Evolutionary conservation across 2,113 vertebrate genomes (phyloP).

Genomic region (Meriones unguiculatus): DNA sequence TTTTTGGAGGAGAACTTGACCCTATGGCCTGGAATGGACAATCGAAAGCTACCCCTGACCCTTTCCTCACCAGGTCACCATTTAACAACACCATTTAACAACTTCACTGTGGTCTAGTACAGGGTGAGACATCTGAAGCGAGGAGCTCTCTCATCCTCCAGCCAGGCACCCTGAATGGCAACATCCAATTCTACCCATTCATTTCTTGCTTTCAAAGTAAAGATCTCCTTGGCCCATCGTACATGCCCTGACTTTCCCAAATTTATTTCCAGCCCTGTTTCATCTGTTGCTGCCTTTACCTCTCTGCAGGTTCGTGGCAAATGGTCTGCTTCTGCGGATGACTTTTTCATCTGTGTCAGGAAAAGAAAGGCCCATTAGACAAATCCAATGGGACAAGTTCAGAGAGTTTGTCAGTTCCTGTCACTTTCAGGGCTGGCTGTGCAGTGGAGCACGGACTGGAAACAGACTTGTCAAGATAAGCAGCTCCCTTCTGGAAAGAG

Average conservation of each 20-base stretch:
- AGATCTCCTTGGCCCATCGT: conserved; percentile 43
- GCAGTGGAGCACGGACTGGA: conserved; percentile 65
- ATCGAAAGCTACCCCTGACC: not conserved
- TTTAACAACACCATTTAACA: not conserved
- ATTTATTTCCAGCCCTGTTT: conserved; percentile 40
- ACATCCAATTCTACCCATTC: not conserved
- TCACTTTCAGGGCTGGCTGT: conserved; percentile 65
- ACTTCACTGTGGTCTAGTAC: not conserved
- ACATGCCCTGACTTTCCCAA: not conserved
- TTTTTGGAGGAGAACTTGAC: conserved; percentile 16
- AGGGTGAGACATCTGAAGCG: no score
- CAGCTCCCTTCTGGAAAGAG: conserved; percentile 53
- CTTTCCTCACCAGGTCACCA: not conserved
- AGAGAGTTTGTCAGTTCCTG: conserved; percentile 77
- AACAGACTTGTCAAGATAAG: conserved; percentile 75
- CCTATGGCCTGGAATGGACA: not conserved
- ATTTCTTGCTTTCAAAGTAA: conserved; percentile 28
- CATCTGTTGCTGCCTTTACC: conserved; percentile 44
- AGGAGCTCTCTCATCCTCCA: not conserved
- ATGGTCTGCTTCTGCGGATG: conserved; percentile 75
- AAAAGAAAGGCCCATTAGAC: conserved; percentile 77
- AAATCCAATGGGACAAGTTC: conserved; percentile 81
- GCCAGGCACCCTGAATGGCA: not conserved
- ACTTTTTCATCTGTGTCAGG: conserved; percentile 72
- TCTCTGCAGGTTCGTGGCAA: conserved; percentile 64